Evolutionary conservation across 2,113 vertebrate genomes (phyloP).

Genomic region (Heterocephalus glaber): DNA sequence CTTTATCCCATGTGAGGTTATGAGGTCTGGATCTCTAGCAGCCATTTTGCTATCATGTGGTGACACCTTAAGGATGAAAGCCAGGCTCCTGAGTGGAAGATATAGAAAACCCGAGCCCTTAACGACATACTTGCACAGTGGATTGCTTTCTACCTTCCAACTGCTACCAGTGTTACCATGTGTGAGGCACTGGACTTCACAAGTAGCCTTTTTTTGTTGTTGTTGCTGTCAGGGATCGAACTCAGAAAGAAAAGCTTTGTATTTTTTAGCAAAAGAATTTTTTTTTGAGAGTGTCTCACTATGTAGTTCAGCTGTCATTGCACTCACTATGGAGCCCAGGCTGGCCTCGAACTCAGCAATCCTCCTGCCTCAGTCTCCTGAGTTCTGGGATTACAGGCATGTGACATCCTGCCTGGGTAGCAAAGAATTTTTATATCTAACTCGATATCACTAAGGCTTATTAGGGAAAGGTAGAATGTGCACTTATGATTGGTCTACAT

Average conservation of each 20-base stretch:
- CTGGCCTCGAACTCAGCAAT: too few relatives aligned
- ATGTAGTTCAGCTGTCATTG: too few relatives aligned
- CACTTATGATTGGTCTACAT: too few relatives aligned
- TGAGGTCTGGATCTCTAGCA: neutral
- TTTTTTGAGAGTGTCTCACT: too few relatives aligned
- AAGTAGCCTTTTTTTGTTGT: neutral
- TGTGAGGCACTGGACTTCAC: neutral
- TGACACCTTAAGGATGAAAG: neutral
- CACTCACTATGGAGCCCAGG: too few relatives aligned
- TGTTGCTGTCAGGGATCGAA: too few relatives aligned
- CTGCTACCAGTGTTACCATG: neutral
- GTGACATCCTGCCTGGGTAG: too few relatives aligned
- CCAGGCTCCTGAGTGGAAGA: neutral
- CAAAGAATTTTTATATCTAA: neutral
- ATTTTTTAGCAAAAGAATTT: too few relatives aligned
- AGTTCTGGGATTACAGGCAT: too few relatives aligned
- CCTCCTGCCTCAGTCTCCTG: too few relatives aligned
- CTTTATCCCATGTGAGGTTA: neutral
- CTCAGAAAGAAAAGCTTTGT: neutral
- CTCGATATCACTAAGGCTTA: neutral
- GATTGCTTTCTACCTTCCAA: neutral
- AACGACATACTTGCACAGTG: neutral
- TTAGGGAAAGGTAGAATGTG: neutral
- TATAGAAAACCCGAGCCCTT: neutral
- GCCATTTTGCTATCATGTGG: neutral